phyloP scores from a whole-genome alignment of 2,113 vertebrate species.

The Crocuta crocuta region DNA sequence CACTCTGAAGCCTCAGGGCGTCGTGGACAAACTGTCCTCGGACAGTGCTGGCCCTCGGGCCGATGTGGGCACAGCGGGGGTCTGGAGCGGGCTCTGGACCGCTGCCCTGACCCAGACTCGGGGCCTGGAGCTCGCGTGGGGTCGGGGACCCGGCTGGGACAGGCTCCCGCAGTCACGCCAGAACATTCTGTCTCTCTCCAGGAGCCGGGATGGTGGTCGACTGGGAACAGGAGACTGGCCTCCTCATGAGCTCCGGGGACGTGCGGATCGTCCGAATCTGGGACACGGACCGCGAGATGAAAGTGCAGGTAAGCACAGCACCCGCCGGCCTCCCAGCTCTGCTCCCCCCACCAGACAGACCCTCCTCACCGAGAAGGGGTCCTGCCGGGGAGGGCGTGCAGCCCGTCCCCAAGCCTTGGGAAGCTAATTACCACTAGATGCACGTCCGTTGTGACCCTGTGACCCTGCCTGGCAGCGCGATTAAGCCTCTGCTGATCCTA shows the following conservation, averaged over 20 bases:
- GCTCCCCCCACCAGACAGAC: not conserved
- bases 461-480: constrained; percentile 70
- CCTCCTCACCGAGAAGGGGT: not conserved
- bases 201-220: constrained; percentile 98
- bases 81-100: no score
- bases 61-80: not conserved
- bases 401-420: not conserved
- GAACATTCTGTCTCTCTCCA: constrained; percentile 73
- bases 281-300: constrained; percentile 98
- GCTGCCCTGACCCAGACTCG: not conserved
- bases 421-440: constrained; percentile 75
- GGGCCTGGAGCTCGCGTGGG: not conserved
- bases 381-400: not conserved
- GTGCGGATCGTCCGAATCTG: constrained; percentile 97
- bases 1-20: not conserved
- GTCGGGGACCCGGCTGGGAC: accelerated
- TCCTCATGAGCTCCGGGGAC: constrained; percentile 97
- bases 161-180: accelerated
- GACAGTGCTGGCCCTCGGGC: not conserved
- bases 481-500: constrained; percentile 76
- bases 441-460: constrained; percentile 58
- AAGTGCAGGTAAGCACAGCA: constrained; percentile 92
- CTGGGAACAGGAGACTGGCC: constrained; percentile 98
- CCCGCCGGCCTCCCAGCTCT: accelerated
- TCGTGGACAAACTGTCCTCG: not conserved